Evolutionary conservation across 2,797 vertebrate genomes (phyloP).

Genomic region (Periparus ater): DNA sequence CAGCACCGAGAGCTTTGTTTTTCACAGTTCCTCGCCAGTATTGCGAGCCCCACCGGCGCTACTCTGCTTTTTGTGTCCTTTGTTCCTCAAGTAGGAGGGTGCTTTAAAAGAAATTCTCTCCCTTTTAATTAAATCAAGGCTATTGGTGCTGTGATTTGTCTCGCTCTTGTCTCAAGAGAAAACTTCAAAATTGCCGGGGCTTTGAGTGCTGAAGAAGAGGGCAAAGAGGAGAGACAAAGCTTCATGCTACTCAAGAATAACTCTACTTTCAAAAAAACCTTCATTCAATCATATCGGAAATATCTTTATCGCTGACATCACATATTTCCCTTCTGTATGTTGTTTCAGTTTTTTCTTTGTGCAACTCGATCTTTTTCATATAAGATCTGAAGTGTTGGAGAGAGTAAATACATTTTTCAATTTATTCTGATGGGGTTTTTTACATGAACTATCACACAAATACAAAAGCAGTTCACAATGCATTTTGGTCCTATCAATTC

Average conservation of each 20-base stretch:
- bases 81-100: background rate
- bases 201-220: background rate
- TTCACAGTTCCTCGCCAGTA: background rate
- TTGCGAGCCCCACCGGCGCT: too few relatives aligned
- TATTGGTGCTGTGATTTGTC: background rate
- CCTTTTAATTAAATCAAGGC: background rate
- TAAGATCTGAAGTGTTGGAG: background rate
- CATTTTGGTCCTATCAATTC: background rate
- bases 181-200: background rate
- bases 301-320: background rate
- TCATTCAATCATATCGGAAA: background rate
- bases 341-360: background rate
- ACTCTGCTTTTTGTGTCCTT: background rate
- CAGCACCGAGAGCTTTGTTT: fast-evolving
- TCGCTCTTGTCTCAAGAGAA: background rate
- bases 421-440: background rate
- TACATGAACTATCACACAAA: background rate
- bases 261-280: background rate
- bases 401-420: background rate
- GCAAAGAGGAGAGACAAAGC: background rate
- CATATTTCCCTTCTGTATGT: background rate
- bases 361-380: background rate
- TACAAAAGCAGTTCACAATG: background rate
- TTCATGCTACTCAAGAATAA: background rate
- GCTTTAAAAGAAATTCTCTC: background rate